Evolutionary conservation across 1,140 invertebrate species (phyloP), one percentile per base, ranked within the genome.

Genomic region (Drosophila ficusphila): DNA sequence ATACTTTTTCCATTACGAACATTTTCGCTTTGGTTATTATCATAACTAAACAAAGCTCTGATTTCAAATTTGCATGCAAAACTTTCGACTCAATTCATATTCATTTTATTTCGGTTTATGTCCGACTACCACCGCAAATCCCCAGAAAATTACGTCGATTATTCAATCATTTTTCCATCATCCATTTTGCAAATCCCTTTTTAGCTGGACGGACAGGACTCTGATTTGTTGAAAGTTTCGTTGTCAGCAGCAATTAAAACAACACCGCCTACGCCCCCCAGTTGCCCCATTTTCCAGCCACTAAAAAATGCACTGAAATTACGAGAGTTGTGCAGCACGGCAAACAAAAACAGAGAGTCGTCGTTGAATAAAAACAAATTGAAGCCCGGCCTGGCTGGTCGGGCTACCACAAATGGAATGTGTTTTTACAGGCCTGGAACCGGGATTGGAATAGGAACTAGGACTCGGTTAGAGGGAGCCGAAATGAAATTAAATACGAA

Each of bases 181-280:
- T 44, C 48, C 54, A 60, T 60, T 82, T 56, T 33, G 34, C 16
- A 67, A 58, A 81, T 70, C 53, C 48, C 19, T 46, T 57, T 68
- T 51, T 16, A 14, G 34, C 34, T 18, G 36, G 29, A 23, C 18
- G 14, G 5, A 67, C 62, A 67, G 44, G 47, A 34, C 57, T 53
- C 65, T 85, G 81, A 85, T 85, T 86, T 79, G 81, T 72, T 76
- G 57, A 73, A 83, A 83, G 72, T 79, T 83, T 69, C 81, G 79
- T 81, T 85, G 81, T 85, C 79, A 86, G 79, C 79, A 79, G 79
- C 79, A 83, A 83, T 83, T 83, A 83, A 83, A 83, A 76, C 70
- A 51, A 62, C 61, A 52, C 61, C 62, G 60, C 60, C 62, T 27
- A 67, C 62, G 27, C 62, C 62, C 47, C 47, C 8, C 9, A 21